Evolutionary conservation across 2,888 invertebrate species (phyloP).

Genomic region (Clistopyga incitator): DNA sequence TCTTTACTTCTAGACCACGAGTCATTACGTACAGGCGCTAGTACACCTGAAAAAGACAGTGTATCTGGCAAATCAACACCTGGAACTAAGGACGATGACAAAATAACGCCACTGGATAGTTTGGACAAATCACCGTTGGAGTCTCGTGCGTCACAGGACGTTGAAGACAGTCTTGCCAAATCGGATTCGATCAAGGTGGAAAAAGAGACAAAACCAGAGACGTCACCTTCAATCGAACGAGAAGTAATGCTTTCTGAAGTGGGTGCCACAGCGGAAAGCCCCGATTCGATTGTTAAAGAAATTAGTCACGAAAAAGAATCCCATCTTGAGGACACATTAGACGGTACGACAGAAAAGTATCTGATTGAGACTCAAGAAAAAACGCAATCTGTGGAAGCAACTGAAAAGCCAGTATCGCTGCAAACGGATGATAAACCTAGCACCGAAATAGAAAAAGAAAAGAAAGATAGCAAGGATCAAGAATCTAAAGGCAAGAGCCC

Average conservation of each 20-base stretch:
- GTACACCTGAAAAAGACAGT: conserved; percentile 78
- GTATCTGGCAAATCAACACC: conserved; percentile 75
- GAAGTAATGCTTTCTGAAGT: too few relatives aligned
- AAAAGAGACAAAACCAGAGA: background rate
- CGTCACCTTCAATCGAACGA: background rate
- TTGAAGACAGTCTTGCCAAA: too few relatives aligned
- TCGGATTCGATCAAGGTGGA: background rate
- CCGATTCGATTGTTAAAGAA: too few relatives aligned
- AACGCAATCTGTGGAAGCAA: background rate
- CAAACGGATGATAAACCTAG: conserved; percentile 24
- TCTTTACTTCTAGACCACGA: conserved; percentile 78
- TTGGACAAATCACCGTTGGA: conserved; percentile 75
- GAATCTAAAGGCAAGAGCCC: conserved; percentile 63
- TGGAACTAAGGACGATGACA: conserved; percentile 71
- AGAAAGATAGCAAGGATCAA: conserved; percentile 60
- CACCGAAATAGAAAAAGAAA: conserved; percentile 21
- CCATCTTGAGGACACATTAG: too few relatives aligned
- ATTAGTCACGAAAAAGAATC: too few relatives aligned
- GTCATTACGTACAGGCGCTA: conserved; percentile 73
- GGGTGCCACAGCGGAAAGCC: too few relatives aligned
- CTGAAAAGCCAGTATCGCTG: too few relatives aligned
- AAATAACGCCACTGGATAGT: conserved; percentile 78
- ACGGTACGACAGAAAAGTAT: conserved; percentile 78
- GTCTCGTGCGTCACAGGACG: conserved; percentile 46
- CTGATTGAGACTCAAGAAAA: conserved; percentile 80